These are phyloP conservation scores for Myotis lucifugus DNA, from an alignment of 2,113 vertebrate species.

Conservation along the genomic window DNA sequence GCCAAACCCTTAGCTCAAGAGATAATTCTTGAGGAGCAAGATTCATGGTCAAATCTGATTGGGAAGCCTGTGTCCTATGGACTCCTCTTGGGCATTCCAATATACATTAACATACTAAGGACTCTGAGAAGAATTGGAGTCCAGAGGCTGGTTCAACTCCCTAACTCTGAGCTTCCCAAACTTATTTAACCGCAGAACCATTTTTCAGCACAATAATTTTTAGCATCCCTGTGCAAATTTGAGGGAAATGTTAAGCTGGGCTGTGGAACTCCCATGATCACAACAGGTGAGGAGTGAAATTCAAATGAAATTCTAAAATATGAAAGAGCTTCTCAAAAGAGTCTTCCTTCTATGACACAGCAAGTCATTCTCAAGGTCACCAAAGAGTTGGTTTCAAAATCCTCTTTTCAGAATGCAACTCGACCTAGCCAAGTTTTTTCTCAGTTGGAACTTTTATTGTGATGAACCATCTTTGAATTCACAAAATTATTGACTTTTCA, in stretches of 20 bases:
- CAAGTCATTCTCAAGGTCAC: not conserved
- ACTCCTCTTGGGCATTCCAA: not conserved
- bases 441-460: not conserved
- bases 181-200: not conserved
- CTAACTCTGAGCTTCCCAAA: not conserved
- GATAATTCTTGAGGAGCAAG: not conserved
- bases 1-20: not conserved
- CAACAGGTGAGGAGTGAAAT: not conserved
- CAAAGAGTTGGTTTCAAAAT: not conserved
- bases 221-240: not conserved
- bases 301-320: not conserved
- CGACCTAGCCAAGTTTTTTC: not conserved
- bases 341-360: not conserved
- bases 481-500: constrained; percentile 34
- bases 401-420: constrained; percentile 26
- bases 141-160: not conserved
- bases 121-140: not conserved
- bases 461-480: not conserved
- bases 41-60: not conserved
- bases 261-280: not conserved
- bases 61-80: not conserved
- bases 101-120: not conserved
- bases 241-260: not conserved
- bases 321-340: not conserved
- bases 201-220: not conserved